Conservation (phyloP, 2,888 invertebrate genomes). For the Prionchulus punctatus region DNA sequence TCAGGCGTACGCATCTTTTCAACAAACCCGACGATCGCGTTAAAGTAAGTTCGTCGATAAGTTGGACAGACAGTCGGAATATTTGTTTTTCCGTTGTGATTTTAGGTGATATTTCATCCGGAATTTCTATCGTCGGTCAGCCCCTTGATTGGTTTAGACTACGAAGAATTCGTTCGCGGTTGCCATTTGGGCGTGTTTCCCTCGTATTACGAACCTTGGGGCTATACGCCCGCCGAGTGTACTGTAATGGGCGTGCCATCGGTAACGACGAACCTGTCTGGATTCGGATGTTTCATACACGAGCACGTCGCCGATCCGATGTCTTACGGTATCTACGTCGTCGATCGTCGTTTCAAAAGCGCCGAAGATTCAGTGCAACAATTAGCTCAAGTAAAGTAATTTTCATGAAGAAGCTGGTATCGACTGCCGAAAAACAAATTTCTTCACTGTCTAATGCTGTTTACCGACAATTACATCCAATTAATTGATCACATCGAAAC, state of each 20-base stretch:
- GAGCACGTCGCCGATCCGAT: constrained; percentile 92
- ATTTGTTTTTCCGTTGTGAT: not conserved
- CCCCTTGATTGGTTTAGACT: constrained; percentile 88
- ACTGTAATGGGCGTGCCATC: constrained; percentile 99
- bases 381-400: constrained; percentile 43
- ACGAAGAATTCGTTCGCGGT: constrained; percentile 96
- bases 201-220: constrained; percentile 99
- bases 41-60: constrained; percentile 47
- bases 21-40: constrained; percentile 84
- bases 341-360: constrained; percentile 75
- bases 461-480: too few species aligned
- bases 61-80: not conserved
- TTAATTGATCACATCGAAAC: too few species aligned
- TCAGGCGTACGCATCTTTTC: constrained; percentile 79
- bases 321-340: constrained; percentile 91
- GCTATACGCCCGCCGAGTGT: constrained; percentile 97
- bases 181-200: constrained; percentile 98
- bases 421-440: too few species aligned
- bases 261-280: constrained; percentile 88
- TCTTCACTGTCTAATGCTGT: too few species aligned
- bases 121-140: constrained; percentile 95
- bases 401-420: constrained; percentile 20
- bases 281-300: constrained; percentile 78
- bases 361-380: constrained; percentile 80
- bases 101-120: constrained; percentile 87